A percentile compares a stretch with the other conserved stretches of the same genome.
phyloP scores from a whole-genome alignment of 2,888 invertebrate genomes.

The Panopea generosa region DNA sequence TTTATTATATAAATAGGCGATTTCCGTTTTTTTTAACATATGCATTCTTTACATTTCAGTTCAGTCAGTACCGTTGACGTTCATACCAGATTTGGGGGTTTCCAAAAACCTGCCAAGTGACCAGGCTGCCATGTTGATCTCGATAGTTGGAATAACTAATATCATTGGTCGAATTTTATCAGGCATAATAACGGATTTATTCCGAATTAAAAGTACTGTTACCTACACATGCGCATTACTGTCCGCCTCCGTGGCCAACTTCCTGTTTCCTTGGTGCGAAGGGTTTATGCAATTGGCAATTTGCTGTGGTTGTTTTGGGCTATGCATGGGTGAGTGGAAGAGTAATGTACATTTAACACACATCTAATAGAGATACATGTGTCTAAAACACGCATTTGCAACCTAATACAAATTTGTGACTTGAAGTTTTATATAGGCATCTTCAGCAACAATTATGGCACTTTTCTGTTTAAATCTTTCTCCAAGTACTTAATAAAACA shows the following conservation, averaged over 20 bases:
- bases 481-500: no score
- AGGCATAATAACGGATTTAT: conserved; percentile 74
- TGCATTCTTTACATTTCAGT: conserved; percentile 61
- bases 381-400: no score
- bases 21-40: no score
- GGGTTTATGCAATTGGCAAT: conserved; percentile 66
- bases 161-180: conserved; percentile 74
- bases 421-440: no score
- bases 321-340: conserved; percentile 81
- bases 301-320: conserved; percentile 76
- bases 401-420: no score
- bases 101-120: conserved; percentile 67
- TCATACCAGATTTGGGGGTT: conserved; percentile 79
- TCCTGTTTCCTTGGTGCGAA: conserved; percentile 73
- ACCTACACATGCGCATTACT: conserved; percentile 75
- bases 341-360: neutral
- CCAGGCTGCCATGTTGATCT: conserved; percentile 78
- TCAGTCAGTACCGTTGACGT: conserved; percentile 76
- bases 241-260: conserved; percentile 71
- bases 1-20: no score
- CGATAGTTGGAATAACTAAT: conserved; percentile 81
- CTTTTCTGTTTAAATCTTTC: no score
- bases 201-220: conserved; percentile 70
- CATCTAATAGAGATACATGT: no score
- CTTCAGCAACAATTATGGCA: no score